phyloP scores from a whole-genome alignment of 2,113 vertebrate genomes.

The Pongo pygmaeus region DNA sequence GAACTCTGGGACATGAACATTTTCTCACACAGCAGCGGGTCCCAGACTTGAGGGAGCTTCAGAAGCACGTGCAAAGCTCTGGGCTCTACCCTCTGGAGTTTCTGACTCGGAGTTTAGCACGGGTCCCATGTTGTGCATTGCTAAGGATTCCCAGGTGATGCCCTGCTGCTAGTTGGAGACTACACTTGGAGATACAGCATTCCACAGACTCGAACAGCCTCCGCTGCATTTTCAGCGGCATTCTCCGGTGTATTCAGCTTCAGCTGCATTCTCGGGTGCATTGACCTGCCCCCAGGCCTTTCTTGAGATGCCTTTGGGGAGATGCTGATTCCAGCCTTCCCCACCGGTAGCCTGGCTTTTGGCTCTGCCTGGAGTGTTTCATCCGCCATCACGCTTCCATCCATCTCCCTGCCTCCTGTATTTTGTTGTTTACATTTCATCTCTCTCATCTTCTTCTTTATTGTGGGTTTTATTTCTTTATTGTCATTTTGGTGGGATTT shows the following conservation, averaged over 20 bases:
- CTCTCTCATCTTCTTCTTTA: background rate
- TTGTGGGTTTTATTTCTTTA: background rate
- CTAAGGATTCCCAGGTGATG: background rate
- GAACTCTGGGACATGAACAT: background rate
- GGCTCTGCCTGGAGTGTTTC: no score
- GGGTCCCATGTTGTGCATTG: background rate
- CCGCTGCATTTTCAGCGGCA: no score
- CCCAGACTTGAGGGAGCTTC: accelerated
- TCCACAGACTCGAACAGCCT: no score
- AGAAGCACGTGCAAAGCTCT: background rate
- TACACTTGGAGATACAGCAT: no score
- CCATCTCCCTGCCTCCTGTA: accelerated
- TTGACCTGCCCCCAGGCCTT: background rate
- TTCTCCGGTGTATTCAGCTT: no score
- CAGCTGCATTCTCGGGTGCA: no score
- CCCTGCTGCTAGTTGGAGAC: background rate
- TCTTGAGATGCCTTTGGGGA: background rate
- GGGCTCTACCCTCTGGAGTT: accelerated
- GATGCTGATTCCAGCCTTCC: accelerated
- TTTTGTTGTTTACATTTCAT: background rate
- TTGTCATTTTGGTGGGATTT: background rate
- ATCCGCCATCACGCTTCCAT: accelerated
- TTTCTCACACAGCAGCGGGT: background rate
- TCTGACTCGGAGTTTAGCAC: background rate
- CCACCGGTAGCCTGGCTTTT: accelerated